Base-by-base conservation (phyloP, 2,888 invertebrate species). In the Drosophila neonasuta region DNA sequence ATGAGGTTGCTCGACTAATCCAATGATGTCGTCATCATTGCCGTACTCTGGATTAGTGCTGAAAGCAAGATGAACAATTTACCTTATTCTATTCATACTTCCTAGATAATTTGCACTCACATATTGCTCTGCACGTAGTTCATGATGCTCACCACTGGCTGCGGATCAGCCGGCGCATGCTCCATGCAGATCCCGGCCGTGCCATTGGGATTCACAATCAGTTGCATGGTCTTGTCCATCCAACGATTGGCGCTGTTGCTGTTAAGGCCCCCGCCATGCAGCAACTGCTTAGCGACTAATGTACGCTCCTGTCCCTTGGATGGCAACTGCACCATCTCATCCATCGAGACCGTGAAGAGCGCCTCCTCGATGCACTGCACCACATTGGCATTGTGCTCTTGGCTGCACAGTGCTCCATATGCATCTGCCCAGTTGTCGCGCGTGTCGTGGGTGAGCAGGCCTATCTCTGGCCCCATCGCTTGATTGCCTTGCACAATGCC, bases 161-260 rank as follows among this genome's bases (percentile, higher is more conserved):
- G 96, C 2, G 97, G 98, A 91, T 99, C 98, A 42, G 97, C 97
- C 1, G 98, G 96, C 2, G 97, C 96, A 91, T 98, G 98, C 90
- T 99, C 99, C 89, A 97, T 97, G 30, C 95, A 96, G 68, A 97
- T 92, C 0, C 98, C 98, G 61, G 95, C 94, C 68, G 94, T 92
- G 15, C 97, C 97, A 89, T 96, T 95, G 52, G 92, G 92, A 68
- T 96, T 95, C 45, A 97, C 93, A 69, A 97, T 93, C 87, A 96
- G 95, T 95, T 97, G 91, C 69, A 99, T 92, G 0, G 97, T 97
- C 92, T 99, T 99, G 90, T 99, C 98, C 91, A 95, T 97, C 98
- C 98, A 99, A 20, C 98, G 93, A 91, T 99, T 99, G 45, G 93
- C 95, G 13, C 95, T 94, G 91, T 97, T 97, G 56, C 90, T 88